phyloP scores from a whole-genome alignment of 2,888 invertebrate genomes.

The Megaustenia siamemsis region DNA sequence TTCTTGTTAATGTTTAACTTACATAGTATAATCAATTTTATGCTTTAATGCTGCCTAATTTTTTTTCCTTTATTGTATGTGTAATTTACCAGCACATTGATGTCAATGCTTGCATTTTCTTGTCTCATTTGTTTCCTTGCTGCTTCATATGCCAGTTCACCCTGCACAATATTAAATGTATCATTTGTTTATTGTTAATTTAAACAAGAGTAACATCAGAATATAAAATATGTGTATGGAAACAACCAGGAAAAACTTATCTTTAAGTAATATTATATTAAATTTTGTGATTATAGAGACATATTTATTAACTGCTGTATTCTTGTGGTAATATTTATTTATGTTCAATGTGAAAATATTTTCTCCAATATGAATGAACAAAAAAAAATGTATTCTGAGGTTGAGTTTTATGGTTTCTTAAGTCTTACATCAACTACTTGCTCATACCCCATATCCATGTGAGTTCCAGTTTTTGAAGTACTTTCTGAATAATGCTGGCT shows the following conservation, averaged over 20 bases:
- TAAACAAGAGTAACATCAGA: background rate
- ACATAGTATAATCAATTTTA: background rate
- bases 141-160: slow-evolving; percentile 23
- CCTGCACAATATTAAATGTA: background rate
- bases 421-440: background rate
- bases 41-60: too few relatives aligned
- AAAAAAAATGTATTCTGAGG: too few relatives aligned
- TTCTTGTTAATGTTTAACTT: background rate
- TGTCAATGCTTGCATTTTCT: slow-evolving; percentile 67
- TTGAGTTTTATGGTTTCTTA: too few relatives aligned
- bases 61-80: background rate
- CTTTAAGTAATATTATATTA: too few relatives aligned
- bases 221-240: too few relatives aligned
- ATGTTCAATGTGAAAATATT: too few relatives aligned
- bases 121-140: slow-evolving; percentile 64
- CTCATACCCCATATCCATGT: slow-evolving; percentile 65
- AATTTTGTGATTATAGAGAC: too few relatives aligned
- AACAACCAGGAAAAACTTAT: too few relatives aligned
- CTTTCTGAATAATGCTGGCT: slow-evolving; percentile 66
- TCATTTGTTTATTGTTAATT: background rate
- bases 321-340: too few relatives aligned
- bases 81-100: slow-evolving; percentile 63
- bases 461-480: slow-evolving; percentile 65
- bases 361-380: too few relatives aligned
- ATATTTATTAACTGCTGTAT: too few relatives aligned